These are phyloP conservation scores for Mesocricetus auratus DNA, from an alignment of 2,113 vertebrate genomes.

Conservation along the genomic window DNA sequence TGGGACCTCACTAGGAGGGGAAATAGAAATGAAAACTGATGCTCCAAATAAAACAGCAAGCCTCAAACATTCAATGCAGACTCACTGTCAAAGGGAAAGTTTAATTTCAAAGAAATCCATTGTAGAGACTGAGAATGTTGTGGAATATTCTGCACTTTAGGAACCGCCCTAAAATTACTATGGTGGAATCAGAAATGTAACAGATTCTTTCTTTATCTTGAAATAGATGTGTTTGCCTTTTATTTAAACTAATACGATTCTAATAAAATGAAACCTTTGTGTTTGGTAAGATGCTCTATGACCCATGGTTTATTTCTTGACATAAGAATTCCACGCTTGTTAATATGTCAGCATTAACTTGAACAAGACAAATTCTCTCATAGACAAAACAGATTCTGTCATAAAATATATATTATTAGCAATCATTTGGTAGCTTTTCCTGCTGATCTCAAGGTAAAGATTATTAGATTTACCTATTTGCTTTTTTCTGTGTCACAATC, in stretches of 20 bases:
- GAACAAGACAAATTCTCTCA: slow-evolving; percentile 41
- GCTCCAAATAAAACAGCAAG: background rate
- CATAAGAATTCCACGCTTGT: background rate
- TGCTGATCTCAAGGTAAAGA: background rate
- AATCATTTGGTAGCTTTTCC: background rate
- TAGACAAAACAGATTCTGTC: background rate
- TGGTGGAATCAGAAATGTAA: background rate
- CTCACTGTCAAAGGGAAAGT: background rate
- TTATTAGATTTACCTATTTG: background rate
- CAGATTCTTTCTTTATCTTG: background rate
- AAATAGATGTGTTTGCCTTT: background rate
- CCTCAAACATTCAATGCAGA: background rate
- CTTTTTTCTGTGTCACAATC: background rate
- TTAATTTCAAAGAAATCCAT: slow-evolving; percentile 35
- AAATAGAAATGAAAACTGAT: background rate
- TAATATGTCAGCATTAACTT: background rate
- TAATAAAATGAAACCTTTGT: background rate
- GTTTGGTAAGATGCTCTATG: background rate
- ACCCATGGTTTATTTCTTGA: background rate
- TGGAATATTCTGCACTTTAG: background rate
- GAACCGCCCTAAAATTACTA: background rate
- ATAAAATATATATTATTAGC: background rate
- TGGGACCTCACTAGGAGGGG: background rate
- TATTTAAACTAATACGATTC: slow-evolving; percentile 26
- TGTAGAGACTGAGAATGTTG: background rate